phyloP scores from a whole-genome alignment of 2,888 invertebrate genomes.

The Aleiodes alternator region DNA sequence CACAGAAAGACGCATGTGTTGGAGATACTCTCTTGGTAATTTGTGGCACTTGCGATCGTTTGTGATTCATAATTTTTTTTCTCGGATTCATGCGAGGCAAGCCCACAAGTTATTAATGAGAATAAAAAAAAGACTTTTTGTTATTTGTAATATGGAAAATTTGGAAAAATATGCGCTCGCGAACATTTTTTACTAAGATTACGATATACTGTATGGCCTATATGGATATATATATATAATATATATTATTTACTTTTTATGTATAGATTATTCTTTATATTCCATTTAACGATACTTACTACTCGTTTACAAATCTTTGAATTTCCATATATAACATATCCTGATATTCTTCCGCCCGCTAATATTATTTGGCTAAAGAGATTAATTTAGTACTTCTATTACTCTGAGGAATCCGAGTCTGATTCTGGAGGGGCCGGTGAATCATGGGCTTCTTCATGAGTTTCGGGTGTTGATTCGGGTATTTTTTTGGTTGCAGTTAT shows the following conservation, averaged over 20 bases:
- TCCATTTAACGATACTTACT: slow-evolving; percentile 6
- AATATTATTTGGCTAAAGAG: background rate
- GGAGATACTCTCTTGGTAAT: too few species aligned
- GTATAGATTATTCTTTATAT: background rate
- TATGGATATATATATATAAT: background rate
- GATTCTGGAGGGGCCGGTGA: slow-evolving; percentile 74
- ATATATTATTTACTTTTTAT: background rate
- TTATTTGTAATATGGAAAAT: too few species aligned
- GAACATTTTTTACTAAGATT: too few species aligned
- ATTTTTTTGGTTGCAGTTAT: slow-evolving; percentile 79
- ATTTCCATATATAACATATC: background rate
- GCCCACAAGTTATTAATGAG: too few species aligned
- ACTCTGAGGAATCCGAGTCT: slow-evolving; percentile 78
- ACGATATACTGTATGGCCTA: background rate
- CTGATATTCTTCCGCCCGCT: background rate
- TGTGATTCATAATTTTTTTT: too few species aligned
- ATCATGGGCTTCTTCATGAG: slow-evolving; percentile 67
- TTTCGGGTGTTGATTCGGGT: slow-evolving; percentile 70
- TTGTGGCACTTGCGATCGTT: too few species aligned
- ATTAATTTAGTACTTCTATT: slow-evolving; percentile 50
- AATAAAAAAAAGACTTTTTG: too few species aligned
- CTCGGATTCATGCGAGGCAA: too few species aligned
- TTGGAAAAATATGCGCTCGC: too few species aligned
- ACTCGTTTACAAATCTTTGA: background rate
- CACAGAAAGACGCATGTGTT: too few species aligned